Evolutionary conservation across 2,113 vertebrate species (phyloP), one percentile per base, ranked within the genome.

Genomic region (Maccullochella peelii): DNA sequence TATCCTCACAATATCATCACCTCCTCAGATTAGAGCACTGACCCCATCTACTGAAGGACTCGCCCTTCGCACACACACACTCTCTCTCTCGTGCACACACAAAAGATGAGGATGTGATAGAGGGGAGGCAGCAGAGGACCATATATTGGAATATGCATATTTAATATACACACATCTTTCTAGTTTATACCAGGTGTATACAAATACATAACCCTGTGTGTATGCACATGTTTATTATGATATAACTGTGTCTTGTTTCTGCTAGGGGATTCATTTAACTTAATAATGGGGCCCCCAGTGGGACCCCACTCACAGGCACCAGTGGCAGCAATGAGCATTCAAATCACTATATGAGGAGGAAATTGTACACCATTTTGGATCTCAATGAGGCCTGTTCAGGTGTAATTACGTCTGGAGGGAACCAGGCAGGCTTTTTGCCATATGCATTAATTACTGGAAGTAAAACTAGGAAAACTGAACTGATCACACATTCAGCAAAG

Each of bases 1-100:
- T 88, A 91, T 89, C 86, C 71, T 79, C 72, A 88, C 87, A 92
- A 91, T 82, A 91, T 89, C 84, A 36, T 90, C 93, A 84, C 86
- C 79, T 91, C 74, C 68, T 87, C 84, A 88, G 82, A 94, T 92
- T 93, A 88, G 75, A 88, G 84, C 84, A 2, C 79, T 79, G 91
- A 93, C 94, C 89, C 91, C 55, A 14, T 85, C 83, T 80, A 62
- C 82, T 87, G 80, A 93, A 91, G 89, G 81, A 88, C 91, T 92
- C 42, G 59, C 79, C 79, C 86, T 81, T 20, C 70, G 15, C 42
- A 55, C 21, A 11, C 21, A 36, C 14, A 30, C 33, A n/a, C n/a
- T n/a, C n/a, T n/a, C n/a, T n/a, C n/a, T n/a, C n/a, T n/a, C n/a
- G n/a, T n/a, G n/a, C n/a, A n/a, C n/a, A n/a, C n/a, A n/a, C n/a